Base-by-base conservation (phyloP, 2,888 invertebrate genomes). In the Choreutis nemorana region DNA sequence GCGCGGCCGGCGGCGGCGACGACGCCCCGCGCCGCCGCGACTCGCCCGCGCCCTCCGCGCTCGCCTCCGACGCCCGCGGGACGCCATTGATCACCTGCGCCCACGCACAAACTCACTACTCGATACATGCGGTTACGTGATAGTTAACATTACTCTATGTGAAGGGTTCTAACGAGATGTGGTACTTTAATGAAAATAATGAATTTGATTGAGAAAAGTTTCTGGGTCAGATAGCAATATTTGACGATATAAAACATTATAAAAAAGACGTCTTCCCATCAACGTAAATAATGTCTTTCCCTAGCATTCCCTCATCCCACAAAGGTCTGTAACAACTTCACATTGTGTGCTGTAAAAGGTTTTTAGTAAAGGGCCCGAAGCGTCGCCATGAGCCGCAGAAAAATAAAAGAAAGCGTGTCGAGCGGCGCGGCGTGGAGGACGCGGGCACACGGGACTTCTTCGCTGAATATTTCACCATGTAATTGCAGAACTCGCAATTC, bases 1-100 rank as follows among this genome's bases (percentile, higher is more conserved):
- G 81, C 45, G 84, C 63, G 57, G 82, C 65, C 42, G 71, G 79
- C 63, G 54, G 81, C 61, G 81, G 71, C n/a, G 75, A 70, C 33
- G 70, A 75, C 20, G 70, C 78, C 21, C 65, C 71, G 36, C 71
- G 65, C 23, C 63, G 73, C 48, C 61, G 70, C 33, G 65, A 67
- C 52, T 65, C 67, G 30, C 43, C 25, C 28, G 23, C 11, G 29
- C 33, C 14, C 32, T 32, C 27, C 26, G 29, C n/a, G 30, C 43
- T 44, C 40, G 53, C 42, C 31, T 45, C 45, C 31, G 41, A 51
- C 10, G 47, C 52, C 38, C 48, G 42, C 30, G 71, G 65, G 35
- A 61, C 54, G 10, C 72, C 70, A 56, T 75, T 75, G 58, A 75
- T 75, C 51, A 75, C 77, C 75, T 75, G 67, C 52, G 39, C 41